Conservation (phyloP, 2,888 invertebrate species). For the Acrobasis suavella region DNA sequence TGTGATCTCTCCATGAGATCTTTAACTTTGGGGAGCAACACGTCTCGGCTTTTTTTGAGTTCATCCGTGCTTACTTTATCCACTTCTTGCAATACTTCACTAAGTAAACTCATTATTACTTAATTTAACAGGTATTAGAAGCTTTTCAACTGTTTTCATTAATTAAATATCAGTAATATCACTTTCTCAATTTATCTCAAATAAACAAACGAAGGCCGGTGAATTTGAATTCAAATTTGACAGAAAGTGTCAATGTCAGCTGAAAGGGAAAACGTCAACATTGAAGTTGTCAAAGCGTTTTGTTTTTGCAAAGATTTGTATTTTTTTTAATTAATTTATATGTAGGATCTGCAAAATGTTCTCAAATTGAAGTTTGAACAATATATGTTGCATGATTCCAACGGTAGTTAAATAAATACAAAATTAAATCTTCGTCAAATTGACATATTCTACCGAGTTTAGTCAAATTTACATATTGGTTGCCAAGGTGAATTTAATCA, state of each 20-base stretch:
- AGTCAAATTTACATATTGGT: conserved; percentile 22
- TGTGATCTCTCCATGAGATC: conserved; percentile 65
- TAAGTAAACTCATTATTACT: conserved; percentile 64
- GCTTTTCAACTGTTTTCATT: background rate
- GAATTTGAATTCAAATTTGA: conserved; percentile 7
- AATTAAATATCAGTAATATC: background rate
- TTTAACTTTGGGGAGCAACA: conserved; percentile 54
- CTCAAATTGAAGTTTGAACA: background rate
- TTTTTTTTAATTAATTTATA: too few relatives aligned
- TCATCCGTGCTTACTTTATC: conserved; percentile 60
- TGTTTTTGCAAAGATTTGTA: background rate
- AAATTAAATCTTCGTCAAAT: background rate
- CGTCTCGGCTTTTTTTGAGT: conserved; percentile 57
- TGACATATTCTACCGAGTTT: background rate
- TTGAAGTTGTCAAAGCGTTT: conserved; percentile 5
- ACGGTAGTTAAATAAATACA: too few relatives aligned
- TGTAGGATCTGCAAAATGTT: background rate
- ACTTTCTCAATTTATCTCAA: background rate
- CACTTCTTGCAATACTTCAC: conserved; percentile 64
- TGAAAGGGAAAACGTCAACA: background rate
- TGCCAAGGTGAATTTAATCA: conserved; percentile 39
- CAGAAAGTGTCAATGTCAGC: background rate
- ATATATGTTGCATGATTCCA: too few relatives aligned
- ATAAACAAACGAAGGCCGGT: background rate
- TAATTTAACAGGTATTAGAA: background rate